Conservation (phyloP, 2,797 vertebrate species). For the Neosilurus mollespiculum region DNA sequence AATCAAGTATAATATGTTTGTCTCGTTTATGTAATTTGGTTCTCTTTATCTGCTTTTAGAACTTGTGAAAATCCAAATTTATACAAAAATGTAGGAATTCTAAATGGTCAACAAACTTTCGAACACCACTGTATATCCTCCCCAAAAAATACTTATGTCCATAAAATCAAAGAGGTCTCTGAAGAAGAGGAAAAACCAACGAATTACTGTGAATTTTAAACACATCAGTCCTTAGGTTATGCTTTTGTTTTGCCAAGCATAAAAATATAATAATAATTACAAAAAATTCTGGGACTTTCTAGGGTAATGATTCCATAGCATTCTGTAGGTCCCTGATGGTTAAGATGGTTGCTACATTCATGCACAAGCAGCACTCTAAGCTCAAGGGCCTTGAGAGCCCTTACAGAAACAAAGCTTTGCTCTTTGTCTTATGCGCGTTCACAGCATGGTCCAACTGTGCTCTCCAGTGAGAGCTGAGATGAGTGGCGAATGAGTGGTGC, state of each 20-base stretch:
- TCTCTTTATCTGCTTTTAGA: too few species aligned
- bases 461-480: slow-evolving; percentile 98
- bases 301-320: slow-evolving; percentile 29
- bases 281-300: slow-evolving; percentile 41
- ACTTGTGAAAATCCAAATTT: too few species aligned
- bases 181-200: slow-evolving; percentile 37
- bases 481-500: slow-evolving; percentile 94
- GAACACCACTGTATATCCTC: background rate
- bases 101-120: too few species aligned
- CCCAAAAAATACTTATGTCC: slow-evolving; percentile 15
- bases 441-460: slow-evolving; percentile 93
- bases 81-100: too few species aligned
- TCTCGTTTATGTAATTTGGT: too few species aligned
- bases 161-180: slow-evolving; percentile 26
- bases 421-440: slow-evolving; percentile 85
- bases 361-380: slow-evolving; percentile 72
- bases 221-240: slow-evolving; percentile 20
- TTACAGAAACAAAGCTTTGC: slow-evolving; percentile 64
- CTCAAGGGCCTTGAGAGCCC: slow-evolving; percentile 69
- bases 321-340: slow-evolving; percentile 50
- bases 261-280: slow-evolving; percentile 10
- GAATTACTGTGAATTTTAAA: slow-evolving; percentile 32
- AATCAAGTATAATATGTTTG: too few species aligned
- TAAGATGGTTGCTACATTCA: slow-evolving; percentile 65
- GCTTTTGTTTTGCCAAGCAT: background rate